Evolutionary conservation across 2,113 vertebrate species (phyloP).

Genomic region (Hypocryptadius cinnamomeus): DNA sequence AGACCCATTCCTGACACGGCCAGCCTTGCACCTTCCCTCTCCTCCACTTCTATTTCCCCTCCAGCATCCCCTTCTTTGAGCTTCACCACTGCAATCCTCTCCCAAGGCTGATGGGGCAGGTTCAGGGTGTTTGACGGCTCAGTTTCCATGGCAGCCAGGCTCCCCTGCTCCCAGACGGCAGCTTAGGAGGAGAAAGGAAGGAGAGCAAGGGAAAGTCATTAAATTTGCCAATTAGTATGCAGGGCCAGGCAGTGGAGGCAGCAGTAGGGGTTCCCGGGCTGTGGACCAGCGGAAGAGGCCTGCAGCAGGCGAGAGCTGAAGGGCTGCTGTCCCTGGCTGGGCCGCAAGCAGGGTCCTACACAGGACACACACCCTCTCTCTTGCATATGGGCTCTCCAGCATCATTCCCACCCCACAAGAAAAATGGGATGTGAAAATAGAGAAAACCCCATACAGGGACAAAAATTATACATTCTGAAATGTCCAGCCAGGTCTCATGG

Average conservation of each 20-base stretch:
- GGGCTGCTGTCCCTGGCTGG: neutral
- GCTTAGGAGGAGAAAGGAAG: constrained; percentile 60
- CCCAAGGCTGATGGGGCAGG: constrained; percentile 44
- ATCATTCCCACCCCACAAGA: neutral
- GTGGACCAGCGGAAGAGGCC: neutral
- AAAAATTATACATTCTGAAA: neutral
- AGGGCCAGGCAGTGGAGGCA: constrained; percentile 23
- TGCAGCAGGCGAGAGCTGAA: neutral
- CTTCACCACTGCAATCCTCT: constrained; percentile 60
- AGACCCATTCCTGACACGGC: accelerated
- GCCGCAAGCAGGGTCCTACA: neutral
- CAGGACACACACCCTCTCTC: accelerated
- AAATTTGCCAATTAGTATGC: constrained; percentile 87
- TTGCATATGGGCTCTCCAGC: neutral
- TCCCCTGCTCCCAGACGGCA: constrained; percentile 66
- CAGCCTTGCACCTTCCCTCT: neutral
- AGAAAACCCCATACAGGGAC: neutral
- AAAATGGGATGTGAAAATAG: neutral
- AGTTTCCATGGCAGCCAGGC: constrained; percentile 85
- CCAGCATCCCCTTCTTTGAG: constrained; percentile 33
- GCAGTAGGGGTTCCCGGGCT: neutral
- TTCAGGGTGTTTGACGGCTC: constrained; percentile 59
- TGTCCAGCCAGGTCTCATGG: neutral
- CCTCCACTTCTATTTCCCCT: neutral
- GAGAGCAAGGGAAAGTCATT: constrained; percentile 78